Base-by-base conservation (phyloP, 2,888 invertebrate genomes). In the Catonia carolina region DNA sequence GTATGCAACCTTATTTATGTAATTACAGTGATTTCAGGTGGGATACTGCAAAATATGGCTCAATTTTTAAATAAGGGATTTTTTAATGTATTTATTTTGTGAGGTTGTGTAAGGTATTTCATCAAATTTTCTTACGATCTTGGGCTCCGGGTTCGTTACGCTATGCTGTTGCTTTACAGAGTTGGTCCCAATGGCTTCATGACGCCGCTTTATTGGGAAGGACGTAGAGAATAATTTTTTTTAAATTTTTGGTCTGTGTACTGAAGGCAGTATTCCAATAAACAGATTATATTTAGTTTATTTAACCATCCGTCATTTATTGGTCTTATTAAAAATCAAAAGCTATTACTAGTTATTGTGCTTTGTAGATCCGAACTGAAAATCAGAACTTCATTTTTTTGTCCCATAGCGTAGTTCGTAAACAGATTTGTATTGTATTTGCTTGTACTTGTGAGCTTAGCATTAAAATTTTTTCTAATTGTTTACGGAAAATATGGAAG, bases 1-100 rank as follows among this genome's bases (percentile, higher is more conserved):
- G 89, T 89, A 81, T 84, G 82, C 80, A 7, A 15, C 15, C 45
- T 37, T 58, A 61, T 61, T 55, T 63, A 60, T 61, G 56, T 52
- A 62, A 60, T 62, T 62, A 56, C 55, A 45, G 10, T 31, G 56
- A 7, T 31, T 58, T 62, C 39, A 36, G 27, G 18, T 18, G 50
- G n/a, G 36, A 47, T 33, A 36, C 8, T 12, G 17, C 10, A 47
- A 47, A 56, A 56, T 14, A 42, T 45, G 14, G 8, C 37, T 27
- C 47, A n/a, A 37, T 20, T 52, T 52, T 52, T 17, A 52, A 35
- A 35, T 45, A 23, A 35, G 18, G n/a, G 35, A 10, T n/a, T 36
- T 56, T 56, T 56, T 39, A 53, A 55, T 59, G 56, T 45, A 42
- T 45, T 52, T 51, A 41, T 47, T 50, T 51, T 54, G 41, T 59